Base-by-base conservation (phyloP, 2,888 invertebrate species). In the Apamea crenata region DNA sequence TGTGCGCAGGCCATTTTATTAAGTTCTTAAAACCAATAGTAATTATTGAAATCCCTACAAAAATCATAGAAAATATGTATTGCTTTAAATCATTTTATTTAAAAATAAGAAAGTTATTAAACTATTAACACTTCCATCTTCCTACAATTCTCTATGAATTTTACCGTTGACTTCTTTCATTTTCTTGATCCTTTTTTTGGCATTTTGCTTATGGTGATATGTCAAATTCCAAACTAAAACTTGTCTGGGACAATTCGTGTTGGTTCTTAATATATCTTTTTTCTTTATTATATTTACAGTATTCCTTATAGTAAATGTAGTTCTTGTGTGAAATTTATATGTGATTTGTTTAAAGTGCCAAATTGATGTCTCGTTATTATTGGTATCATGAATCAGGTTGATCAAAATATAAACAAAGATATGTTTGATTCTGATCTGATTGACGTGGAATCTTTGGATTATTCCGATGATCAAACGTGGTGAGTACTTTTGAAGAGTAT, bases 391-490 rank as follows among this genome's bases (percentile, higher is more conserved):
- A 94, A 96, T 96, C 96, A 94, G 93, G 90, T 91, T 95, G 95
- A 96, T 96, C 96, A 96, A 95, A 96, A 96, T 96, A 96, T 96
- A 97, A 96, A 97, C 96, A 96, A 97, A 96, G 96, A 96, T 96
- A 96, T 97, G 96, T 93, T 94, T 93, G 96, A 96, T 94, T 94
- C 93, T 93, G 97, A 97, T 92, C 95, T 97, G 90, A 97, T 97
- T 91, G 97, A 97, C 95, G 95, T 97, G 93, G 96, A 96, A 92
- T 94, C 97, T 89, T 94, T 97, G 89, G 96, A 97, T 94, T 97
- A 97, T 93, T 95, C 95, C 84, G 96, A 97, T 94, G 96, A 97
- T 92, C 97, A 97, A 95, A 97, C 97, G 88, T 97, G 97, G 97
- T 97, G 92, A 95, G 97, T 93, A 84, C 79, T 32, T 53, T 69